Conservation (phyloP, 2,888 invertebrate species). For the Smittia sp. region DNA sequence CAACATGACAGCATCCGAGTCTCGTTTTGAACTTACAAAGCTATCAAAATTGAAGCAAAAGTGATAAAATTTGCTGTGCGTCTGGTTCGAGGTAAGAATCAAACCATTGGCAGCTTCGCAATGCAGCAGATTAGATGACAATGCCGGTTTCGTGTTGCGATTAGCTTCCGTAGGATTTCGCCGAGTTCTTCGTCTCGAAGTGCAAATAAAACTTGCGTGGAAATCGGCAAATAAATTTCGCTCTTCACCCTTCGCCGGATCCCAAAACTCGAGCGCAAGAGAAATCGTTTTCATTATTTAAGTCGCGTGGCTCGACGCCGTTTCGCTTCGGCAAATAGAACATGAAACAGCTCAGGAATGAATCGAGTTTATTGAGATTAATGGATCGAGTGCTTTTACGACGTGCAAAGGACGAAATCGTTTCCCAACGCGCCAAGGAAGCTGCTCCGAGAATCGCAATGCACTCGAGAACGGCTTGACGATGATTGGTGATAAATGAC, state of each 20-base stretch:
- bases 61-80: too few species aligned
- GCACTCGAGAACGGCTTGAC: background rate
- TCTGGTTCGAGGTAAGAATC: too few species aligned
- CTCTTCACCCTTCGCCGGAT: background rate
- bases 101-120: too few species aligned
- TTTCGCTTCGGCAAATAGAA: background rate
- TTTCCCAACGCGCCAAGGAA: background rate
- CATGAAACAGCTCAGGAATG: background rate
- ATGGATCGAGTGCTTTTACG: conserved; percentile 8
- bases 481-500: conserved; percentile 3
- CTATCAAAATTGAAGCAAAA: too few species aligned
- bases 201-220: too few species aligned
- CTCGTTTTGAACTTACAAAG: too few species aligned
- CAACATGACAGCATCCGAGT: too few species aligned
- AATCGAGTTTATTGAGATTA: background rate
- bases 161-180: too few species aligned
- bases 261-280: background rate
- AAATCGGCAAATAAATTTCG: background rate
- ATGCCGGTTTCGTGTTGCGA: too few species aligned
- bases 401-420: background rate
- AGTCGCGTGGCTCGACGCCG: conserved; percentile 23
- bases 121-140: too few species aligned
- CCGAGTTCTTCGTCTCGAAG: too few species aligned
- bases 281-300: conserved; percentile 8
- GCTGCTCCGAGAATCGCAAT: background rate